Percentiles rank a stretch among this genome's conserved stretches.
phyloP scores from a whole-genome alignment of 2,113 vertebrate species.

The Actinemys pallida region DNA sequence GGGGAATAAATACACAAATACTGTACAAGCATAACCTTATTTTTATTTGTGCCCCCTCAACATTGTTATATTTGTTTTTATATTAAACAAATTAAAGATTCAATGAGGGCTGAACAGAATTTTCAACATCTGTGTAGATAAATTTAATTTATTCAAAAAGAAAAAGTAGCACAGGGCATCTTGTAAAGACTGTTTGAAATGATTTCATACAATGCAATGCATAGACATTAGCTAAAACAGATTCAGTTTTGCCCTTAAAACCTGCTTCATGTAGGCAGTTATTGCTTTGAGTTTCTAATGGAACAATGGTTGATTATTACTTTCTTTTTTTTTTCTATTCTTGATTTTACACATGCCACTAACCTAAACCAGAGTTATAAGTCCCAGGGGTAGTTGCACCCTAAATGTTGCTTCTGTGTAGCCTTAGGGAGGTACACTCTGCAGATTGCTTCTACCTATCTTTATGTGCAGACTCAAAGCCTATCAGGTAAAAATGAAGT shows the following conservation, averaged over 20 bases:
- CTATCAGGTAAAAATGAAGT: slow-evolving; percentile 19
- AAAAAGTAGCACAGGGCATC: slow-evolving; percentile 44
- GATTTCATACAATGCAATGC: slow-evolving; percentile 62
- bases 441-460: neutral
- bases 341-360: slow-evolving; percentile 25
- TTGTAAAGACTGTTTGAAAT: slow-evolving; percentile 64
- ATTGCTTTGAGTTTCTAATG: slow-evolving; percentile 21
- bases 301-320: neutral
- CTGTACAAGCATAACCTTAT: slow-evolving; percentile 28
- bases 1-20: slow-evolving; percentile 56
- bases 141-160: slow-evolving; percentile 76
- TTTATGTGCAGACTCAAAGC: neutral
- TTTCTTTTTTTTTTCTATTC: slow-evolving; percentile 11
- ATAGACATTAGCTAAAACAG: slow-evolving; percentile 53
- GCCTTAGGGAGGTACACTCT: neutral
- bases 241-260: slow-evolving; percentile 40
- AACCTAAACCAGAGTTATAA: slow-evolving; percentile 5
- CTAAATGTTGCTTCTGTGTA: slow-evolving; percentile 16
- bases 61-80: slow-evolving; percentile 71
- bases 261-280: neutral
- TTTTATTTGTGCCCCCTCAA: slow-evolving; percentile 66
- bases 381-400: neutral
- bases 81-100: slow-evolving; percentile 73
- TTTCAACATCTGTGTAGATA: slow-evolving; percentile 78
- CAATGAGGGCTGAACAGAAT: slow-evolving; percentile 66